A percentile compares a stretch with the other conserved stretches of the same genome.
Conservation (phyloP, 1,140 invertebrate genomes). For the Araneus ventricosus region DNA sequence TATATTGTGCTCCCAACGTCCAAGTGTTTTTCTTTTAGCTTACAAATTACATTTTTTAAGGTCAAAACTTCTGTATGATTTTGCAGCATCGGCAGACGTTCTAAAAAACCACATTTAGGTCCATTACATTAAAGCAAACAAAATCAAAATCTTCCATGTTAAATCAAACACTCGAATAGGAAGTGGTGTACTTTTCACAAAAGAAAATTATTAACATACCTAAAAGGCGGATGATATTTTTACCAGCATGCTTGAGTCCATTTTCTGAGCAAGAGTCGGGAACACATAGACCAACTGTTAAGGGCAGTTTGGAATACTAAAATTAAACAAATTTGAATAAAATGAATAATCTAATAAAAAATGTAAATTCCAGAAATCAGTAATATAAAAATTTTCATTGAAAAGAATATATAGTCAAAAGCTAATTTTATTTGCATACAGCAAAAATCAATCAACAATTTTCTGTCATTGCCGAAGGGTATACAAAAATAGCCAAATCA, state of each 20-base stretch:
- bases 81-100: slow-evolving; percentile 9
- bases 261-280: slow-evolving; percentile 55
- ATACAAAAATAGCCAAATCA: too few species aligned
- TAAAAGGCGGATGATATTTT: slow-evolving; percentile 21
- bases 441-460: too few species aligned
- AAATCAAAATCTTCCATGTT: too few species aligned
- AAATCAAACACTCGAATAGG: too few species aligned
- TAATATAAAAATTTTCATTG: too few species aligned
- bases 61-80: slow-evolving; percentile 35
- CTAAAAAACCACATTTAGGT: background rate
- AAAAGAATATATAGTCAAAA: too few species aligned
- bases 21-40: slow-evolving; percentile 54
- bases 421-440: too few species aligned
- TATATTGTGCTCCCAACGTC: slow-evolving; percentile 51
- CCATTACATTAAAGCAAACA: too few species aligned
- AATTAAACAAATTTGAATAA: background rate
- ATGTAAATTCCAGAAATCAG: too few species aligned
- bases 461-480: too few species aligned
- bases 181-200: too few species aligned
- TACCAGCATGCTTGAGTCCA: slow-evolving; percentile 21
- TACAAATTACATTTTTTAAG: background rate
- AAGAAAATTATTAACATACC: slow-evolving; percentile 17
- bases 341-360: background rate
- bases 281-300: slow-evolving; percentile 62
- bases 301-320: slow-evolving; percentile 52